A percentile compares a stretch with the other conserved stretches of the same genome.
Evolutionary conservation across 2,113 vertebrate genomes (phyloP).

Genomic region (Heterotilapia buettikoferi): DNA sequence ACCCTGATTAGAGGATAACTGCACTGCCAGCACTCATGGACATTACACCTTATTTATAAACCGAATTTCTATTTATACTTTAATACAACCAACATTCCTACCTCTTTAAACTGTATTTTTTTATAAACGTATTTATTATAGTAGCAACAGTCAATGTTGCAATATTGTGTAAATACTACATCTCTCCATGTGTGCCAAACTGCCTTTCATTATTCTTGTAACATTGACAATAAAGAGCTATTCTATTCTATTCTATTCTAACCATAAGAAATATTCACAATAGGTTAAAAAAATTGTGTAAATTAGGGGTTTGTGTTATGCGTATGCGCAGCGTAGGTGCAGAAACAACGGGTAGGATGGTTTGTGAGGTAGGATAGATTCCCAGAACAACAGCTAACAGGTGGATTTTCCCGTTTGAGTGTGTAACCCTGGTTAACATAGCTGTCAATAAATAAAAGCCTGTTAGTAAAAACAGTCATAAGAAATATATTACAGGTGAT

Average conservation of each 20-base stretch:
- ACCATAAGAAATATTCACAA: background rate
- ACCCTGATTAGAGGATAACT: background rate
- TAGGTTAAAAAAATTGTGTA: background rate
- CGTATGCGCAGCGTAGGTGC: background rate
- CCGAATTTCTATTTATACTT: background rate
- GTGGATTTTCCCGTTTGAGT: too few species aligned
- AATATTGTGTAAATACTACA: background rate
- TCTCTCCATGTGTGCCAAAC: background rate
- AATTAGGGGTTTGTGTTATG: background rate
- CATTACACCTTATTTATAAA: background rate
- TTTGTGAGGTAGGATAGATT: background rate
- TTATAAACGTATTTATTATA: background rate
- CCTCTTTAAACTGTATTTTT: background rate
- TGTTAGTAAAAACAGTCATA: too few species aligned
- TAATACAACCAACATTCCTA: background rate
- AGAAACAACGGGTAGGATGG: background rate
- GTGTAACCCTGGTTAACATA: too few species aligned
- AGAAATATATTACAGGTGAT: too few species aligned
- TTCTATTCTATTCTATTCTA: background rate
- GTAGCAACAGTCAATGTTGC: accelerated
- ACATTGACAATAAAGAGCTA: background rate
- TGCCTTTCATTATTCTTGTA: background rate
- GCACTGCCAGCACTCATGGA: background rate
- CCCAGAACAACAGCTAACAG: background rate
- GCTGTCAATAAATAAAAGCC: too few species aligned